Conservation (phyloP, 2,797 vertebrate genomes). For the Malurus leucopterus region DNA sequence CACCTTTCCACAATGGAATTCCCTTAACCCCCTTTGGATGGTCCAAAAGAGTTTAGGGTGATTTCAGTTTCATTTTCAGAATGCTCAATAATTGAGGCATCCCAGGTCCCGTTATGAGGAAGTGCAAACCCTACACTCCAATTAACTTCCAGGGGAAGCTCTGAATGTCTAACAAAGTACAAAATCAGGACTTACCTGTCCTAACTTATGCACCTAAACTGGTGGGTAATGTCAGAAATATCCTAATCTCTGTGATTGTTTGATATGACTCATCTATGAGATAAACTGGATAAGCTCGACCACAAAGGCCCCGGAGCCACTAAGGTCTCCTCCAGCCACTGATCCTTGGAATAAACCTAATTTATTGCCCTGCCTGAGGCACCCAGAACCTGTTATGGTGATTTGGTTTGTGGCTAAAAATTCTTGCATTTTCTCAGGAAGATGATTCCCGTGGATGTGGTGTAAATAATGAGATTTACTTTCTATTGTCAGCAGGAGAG, state of each 20-base stretch:
- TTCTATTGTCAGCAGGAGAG: neutral
- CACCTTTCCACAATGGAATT: neutral
- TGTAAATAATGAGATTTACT: slow-evolving; percentile 8
- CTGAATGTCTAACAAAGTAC: slow-evolving; percentile 18
- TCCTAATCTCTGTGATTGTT: slow-evolving; percentile 36
- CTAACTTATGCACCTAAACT: slow-evolving; percentile 33
- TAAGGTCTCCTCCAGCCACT: slow-evolving; percentile 25
- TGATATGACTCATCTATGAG: slow-evolving; percentile 42
- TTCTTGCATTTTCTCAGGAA: slow-evolving; percentile 61
- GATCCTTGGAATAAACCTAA: slow-evolving; percentile 9
- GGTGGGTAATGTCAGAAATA: slow-evolving; percentile 52
- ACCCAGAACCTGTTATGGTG: slow-evolving; percentile 51
- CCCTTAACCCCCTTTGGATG: neutral
- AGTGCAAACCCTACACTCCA: neutral
- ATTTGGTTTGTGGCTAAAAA: slow-evolving; percentile 44
- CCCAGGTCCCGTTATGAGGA: slow-evolving; percentile 45
- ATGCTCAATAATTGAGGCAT: neutral
- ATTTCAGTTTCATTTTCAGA: neutral
- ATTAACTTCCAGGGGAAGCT: slow-evolving; percentile 27
- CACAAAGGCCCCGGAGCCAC: slow-evolving; percentile 54
- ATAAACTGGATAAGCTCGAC: slow-evolving; percentile 54
- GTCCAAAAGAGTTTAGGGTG: neutral
- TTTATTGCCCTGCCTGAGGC: slow-evolving; percentile 43
- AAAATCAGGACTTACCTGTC: slow-evolving; percentile 52
- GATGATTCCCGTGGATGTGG: neutral